phyloP scores from a whole-genome alignment of 2,888 invertebrate species.

The Cistogaster globosa region DNA sequence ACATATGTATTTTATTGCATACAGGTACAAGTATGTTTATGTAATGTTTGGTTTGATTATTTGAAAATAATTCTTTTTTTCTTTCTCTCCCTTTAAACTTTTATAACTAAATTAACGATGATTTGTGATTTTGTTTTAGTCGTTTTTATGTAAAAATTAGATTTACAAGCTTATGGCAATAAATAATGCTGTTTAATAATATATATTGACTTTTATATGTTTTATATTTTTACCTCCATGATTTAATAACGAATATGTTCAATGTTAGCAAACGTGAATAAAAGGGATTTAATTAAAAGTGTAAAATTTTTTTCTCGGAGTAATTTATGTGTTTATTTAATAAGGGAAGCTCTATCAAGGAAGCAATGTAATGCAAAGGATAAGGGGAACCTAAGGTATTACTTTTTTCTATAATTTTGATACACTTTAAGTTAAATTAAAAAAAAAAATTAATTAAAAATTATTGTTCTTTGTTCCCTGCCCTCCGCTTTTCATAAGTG shows the following conservation, averaged over 20 bases:
- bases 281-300: not conserved
- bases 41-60: constrained; percentile 19
- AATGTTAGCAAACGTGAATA: constrained; percentile 16
- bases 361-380: too few species aligned
- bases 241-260: constrained; percentile 32
- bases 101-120: constrained; percentile 69
- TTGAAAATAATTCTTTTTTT: not conserved
- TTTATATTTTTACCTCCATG: not conserved
- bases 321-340: not conserved
- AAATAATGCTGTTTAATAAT: constrained; percentile 63
- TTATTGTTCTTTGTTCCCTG: too few species aligned
- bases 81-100: constrained; percentile 14
- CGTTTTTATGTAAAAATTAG: not conserved
- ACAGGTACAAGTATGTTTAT: not conserved
- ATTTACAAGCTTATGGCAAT: constrained; percentile 28
- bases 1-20: not conserved
- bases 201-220: constrained; percentile 50
- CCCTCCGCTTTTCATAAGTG: too few species aligned
- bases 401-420: too few species aligned
- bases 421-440: too few species aligned
- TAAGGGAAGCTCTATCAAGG: too few species aligned
- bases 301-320: not conserved
- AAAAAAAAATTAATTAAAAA: too few species aligned
- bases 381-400: too few species aligned
- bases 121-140: constrained; percentile 62